Evolutionary conservation across 2,888 invertebrate genomes (phyloP).

Genomic region (Nymphalis polychloros): DNA sequence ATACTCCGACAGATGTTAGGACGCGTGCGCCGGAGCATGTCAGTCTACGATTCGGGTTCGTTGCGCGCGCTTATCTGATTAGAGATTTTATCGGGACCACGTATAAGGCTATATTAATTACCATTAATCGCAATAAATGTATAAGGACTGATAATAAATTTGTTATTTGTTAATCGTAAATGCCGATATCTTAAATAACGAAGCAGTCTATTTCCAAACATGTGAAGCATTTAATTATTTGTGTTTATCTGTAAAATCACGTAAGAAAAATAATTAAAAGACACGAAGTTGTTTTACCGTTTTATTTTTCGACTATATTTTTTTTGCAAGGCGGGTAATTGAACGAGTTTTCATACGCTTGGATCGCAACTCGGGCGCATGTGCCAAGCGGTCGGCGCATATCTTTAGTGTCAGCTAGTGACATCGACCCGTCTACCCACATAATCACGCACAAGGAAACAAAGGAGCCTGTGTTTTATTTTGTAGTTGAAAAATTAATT

Average conservation of each 20-base stretch:
- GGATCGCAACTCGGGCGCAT: constrained; percentile 62
- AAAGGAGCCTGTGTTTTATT: constrained; percentile 38
- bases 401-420: constrained; percentile 72
- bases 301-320: constrained; percentile 19
- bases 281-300: not conserved
- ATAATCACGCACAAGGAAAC: constrained; percentile 48
- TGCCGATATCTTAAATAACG: too few species aligned
- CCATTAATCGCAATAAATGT: not conserved
- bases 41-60: constrained; percentile 67
- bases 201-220: too few species aligned
- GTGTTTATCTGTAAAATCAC: not conserved
- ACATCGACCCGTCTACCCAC: constrained; percentile 74
- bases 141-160: not conserved
- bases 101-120: not conserved
- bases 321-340: constrained; percentile 32
- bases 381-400: constrained; percentile 72
- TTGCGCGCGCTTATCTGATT: constrained; percentile 62
- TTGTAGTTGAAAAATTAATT: constrained; percentile 31
- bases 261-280: not conserved
- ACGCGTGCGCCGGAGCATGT: constrained; percentile 61
- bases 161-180: too few species aligned
- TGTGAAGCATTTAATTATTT: too few species aligned
- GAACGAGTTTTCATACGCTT: constrained; percentile 62
- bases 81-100: constrained; percentile 40
- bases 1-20: constrained; percentile 62